Evolutionary conservation across 2,888 invertebrate species (phyloP).

Genomic region (Halocaridina rubra): DNA sequence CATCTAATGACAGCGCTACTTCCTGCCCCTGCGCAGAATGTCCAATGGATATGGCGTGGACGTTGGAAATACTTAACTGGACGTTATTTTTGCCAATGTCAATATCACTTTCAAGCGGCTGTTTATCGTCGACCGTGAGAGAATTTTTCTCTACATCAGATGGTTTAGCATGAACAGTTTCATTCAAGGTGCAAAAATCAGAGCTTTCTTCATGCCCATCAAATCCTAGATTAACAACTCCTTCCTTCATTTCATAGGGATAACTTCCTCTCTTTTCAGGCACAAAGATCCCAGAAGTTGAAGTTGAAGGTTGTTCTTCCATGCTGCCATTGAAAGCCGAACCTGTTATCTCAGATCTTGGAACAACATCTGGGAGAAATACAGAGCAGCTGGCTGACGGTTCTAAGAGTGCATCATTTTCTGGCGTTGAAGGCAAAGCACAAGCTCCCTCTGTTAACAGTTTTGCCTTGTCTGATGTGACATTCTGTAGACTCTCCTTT

Average conservation of each 20-base stretch:
- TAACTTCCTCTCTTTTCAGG: neutral
- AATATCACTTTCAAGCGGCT: constrained; percentile 31
- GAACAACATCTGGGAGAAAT: constrained; percentile 57
- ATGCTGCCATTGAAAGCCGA: neutral
- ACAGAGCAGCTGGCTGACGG: neutral
- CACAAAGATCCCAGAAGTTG: neutral
- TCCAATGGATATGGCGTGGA: constrained; percentile 48
- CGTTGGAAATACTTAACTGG: constrained; percentile 23
- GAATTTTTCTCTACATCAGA: neutral
- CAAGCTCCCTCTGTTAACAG: constrained; percentile 46
- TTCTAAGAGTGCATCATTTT: constrained; percentile 12
- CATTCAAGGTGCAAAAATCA: constrained; percentile 38
- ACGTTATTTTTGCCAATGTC: constrained; percentile 42
- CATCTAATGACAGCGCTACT: constrained; percentile 38
- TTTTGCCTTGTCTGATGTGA: constrained; percentile 24
- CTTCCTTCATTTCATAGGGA: constrained; percentile 25
- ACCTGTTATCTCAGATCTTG: constrained; percentile 15
- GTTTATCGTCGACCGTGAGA: neutral
- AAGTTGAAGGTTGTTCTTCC: neutral
- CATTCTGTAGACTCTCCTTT: constrained; percentile 14
- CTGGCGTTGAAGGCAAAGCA: constrained; percentile 45
- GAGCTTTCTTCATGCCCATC: constrained; percentile 61
- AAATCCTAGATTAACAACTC: constrained; percentile 59
- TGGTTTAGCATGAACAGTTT: neutral
- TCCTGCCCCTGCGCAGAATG: constrained; percentile 45